Evolutionary conservation across 2,113 vertebrate species (phyloP).

Genomic region (Periophthalmodon schlosseri): DNA sequence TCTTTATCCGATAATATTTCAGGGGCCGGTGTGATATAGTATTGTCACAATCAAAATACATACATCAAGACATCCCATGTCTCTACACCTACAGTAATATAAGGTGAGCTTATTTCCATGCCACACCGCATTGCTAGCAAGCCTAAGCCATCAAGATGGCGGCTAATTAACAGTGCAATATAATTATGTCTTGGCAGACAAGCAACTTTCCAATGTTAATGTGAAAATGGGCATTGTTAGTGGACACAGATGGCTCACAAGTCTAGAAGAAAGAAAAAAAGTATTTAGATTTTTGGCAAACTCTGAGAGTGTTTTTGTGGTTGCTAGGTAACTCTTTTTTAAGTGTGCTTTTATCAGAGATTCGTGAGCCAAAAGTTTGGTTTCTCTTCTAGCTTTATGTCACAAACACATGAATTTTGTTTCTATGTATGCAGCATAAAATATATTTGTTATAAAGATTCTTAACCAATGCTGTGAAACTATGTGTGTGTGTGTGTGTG

Average conservation of each 20-base stretch:
- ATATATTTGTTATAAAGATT: background rate
- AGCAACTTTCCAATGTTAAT: conserved; percentile 57
- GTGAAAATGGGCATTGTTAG: conserved; percentile 54
- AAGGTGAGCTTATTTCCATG: conserved; percentile 2
- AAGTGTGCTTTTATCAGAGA: conserved; percentile 37
- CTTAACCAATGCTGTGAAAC: no score
- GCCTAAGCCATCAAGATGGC: conserved; percentile 29
- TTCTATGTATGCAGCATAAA: no score
- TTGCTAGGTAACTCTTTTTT: conserved; percentile 75
- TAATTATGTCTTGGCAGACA: conserved; percentile 53
- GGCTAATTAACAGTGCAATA: conserved; percentile 48
- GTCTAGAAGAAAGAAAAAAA: conserved; percentile 50
- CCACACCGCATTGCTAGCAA: conserved; percentile 7
- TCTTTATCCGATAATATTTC: no score
- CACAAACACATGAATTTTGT: no score
- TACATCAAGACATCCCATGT: background rate
- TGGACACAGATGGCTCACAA: conserved; percentile 71
- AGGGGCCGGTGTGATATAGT: no score
- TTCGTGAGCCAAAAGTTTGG: no score
- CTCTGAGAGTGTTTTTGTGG: conserved; percentile 56
- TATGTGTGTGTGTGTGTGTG: background rate
- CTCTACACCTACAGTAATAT: background rate
- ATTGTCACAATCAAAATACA: no score
- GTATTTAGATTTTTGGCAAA: conserved; percentile 52
- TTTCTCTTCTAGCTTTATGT: no score